Evolutionary conservation across 2,888 invertebrate species (phyloP).

Genomic region (Hypsopygia costalis): DNA sequence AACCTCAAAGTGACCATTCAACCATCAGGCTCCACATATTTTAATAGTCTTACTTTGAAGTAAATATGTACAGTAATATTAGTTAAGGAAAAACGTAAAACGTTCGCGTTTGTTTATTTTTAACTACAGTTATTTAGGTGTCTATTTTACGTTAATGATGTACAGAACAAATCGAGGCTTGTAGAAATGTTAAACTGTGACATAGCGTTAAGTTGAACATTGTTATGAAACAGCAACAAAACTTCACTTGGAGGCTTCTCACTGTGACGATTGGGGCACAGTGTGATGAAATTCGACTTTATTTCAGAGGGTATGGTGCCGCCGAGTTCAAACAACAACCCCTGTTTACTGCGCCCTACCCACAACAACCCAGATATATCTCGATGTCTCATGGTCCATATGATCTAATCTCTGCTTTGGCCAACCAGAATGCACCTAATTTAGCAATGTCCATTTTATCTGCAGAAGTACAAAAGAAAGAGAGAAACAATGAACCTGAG

Average conservation of each 20-base stretch:
- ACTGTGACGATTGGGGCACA: conserved; percentile 47
- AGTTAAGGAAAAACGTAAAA: too few species aligned
- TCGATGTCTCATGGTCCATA: conserved; percentile 83
- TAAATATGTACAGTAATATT: too few species aligned
- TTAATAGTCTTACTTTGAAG: too few species aligned
- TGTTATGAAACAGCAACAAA: conserved; percentile 63
- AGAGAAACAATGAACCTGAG: conserved; percentile 70
- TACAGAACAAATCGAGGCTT: too few species aligned
- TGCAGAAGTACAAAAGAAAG: conserved; percentile 74
- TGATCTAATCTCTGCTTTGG: conserved; percentile 67
- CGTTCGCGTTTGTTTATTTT: too few species aligned
- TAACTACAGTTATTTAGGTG: too few species aligned
- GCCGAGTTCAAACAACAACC: conserved; percentile 67
- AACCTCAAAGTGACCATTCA: too few species aligned
- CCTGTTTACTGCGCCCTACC: conserved; percentile 74
- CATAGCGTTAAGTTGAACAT: too few species aligned
- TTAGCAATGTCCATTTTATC: conserved; percentile 72
- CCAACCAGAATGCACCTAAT: conserved; percentile 41
- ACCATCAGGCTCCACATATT: too few species aligned
- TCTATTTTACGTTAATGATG: too few species aligned
- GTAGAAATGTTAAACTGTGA: too few species aligned
- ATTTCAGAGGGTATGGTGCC: conserved; percentile 79
- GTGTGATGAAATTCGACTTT: conserved; percentile 74
- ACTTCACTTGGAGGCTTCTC: conserved; percentile 52
- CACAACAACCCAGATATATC: conserved; percentile 82